Base-by-base conservation (phyloP, 2,888 invertebrate species). In the Herminia tarsipennalis region DNA sequence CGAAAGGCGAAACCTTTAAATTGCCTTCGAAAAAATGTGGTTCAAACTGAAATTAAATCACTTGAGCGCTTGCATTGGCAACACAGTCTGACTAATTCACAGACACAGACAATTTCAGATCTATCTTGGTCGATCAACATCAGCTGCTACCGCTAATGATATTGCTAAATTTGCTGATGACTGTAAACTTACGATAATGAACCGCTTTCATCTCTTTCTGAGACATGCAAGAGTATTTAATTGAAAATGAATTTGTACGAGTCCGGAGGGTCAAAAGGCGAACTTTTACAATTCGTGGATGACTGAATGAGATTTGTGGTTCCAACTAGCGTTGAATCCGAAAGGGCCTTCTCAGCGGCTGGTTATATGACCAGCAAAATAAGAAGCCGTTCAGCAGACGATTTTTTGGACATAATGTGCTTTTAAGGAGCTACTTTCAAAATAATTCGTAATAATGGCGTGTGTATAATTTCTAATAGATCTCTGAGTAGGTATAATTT, bases 401-500 rank as follows among this genome's bases (percentile, higher is more conserved):
- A 47, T 18, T 37, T 44, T 38, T 27, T 48, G 12, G 40, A 47
- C 29, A 48, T 36, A 28, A 34, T 56, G 34, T 51, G 49, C 28
- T 53, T 53, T 44, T 58, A 33, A 46, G 56, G 32, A 49, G 42
- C 27, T 33, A 53, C 42, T 59, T 59, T 45, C 51, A 59, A 21
- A 21, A 21, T 21, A 21, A 5, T 18, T 3, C 5, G 18, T 18
- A 3, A 18, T 3, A 5, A 18, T 18, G n/a, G n/a, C n/a, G n/a
- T n/a, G n/a, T n/a, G n/a, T 21, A 2, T 21, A 2, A 9, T 24
- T 24, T 9, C 9, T 9, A 24, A 24, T 24, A 24, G 22, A 24
- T 24, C 9, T 24, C 9, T 24, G 22, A 24, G 9, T 24, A 24
- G 22, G 9, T 24, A 9, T 3, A 9, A 9, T 24, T 24, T n/a